Evolutionary conservation across 2,888 invertebrate species (phyloP).

Genomic region (Tipula unca): DNA sequence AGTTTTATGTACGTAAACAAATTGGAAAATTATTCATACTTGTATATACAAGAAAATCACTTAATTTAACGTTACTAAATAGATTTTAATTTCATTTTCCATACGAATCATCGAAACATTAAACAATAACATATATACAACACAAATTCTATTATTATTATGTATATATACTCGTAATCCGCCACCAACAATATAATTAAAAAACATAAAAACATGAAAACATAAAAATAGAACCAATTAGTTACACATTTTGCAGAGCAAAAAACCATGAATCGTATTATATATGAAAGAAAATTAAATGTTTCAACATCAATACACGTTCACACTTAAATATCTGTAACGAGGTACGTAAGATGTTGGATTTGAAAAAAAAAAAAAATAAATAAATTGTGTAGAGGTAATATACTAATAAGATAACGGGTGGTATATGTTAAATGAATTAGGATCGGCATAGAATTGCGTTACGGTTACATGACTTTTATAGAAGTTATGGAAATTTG

Average conservation of each 20-base stretch:
- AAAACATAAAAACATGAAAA: slow-evolving; percentile 8
- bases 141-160: not conserved
- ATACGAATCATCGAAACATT: slow-evolving; percentile 3
- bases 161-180: not conserved
- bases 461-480: no score
- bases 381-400: not conserved
- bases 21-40: not conserved
- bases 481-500: no score
- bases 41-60: not conserved
- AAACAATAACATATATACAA: not conserved
- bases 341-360: not conserved
- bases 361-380: not conserved
- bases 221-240: slow-evolving; percentile 8
- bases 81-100: slow-evolving; percentile 8
- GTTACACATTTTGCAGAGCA: slow-evolving; percentile 4
- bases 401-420: not conserved
- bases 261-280: slow-evolving; percentile 8
- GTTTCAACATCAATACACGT: not conserved
- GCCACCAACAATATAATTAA: slow-evolving; percentile 14
- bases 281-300: not conserved
- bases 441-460: not conserved
- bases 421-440: not conserved
- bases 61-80: slow-evolving; percentile 8
- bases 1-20: not conserved
- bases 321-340: slow-evolving; percentile 8